Base-by-base conservation (phyloP, 1,140 invertebrate genomes). In the Euwallacea similis region DNA sequence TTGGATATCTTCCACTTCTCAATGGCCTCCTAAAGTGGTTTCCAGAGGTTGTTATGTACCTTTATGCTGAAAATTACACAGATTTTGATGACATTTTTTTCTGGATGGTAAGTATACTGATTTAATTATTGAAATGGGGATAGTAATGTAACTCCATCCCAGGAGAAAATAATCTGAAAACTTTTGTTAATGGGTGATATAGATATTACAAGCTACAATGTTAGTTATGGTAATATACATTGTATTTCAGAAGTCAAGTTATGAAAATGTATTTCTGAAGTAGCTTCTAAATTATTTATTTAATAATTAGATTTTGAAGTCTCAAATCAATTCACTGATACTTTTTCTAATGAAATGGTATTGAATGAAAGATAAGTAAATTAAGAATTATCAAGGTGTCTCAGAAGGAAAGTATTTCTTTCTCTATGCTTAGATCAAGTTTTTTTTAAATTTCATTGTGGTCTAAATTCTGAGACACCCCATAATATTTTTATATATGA, bases 1-100 rank as follows among this genome's bases (percentile, higher is more conserved):
- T 97, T 76, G 94, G 94, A 43, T 85, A 95, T 73, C 83, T 91
- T 43, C 95, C 96, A 8, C 81, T 97, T 11, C 69, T 95, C 6
- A 95, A 93, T 83, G 95, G 90, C 58, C 83, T 91, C 46, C 78
- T 90, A 67, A 92, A 93, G 81, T 95, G 96, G 81, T 92, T 93
- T 72, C 85, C 87, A 55, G 94, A 98, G 80, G 88, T 95, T n/a
- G 91, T 88, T 86, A 86, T 85, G 13, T 97, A 94, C 78, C 81
- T 95, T 7, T 87, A 88, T 11, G 85, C 87, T 74, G 89, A 89
- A 63, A 84, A 86, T 43, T 11, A 66, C 15, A 41, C 42, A 41
- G 53, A 42, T 9, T 6, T 63, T 16, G 16, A 42, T 21, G 15
- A 65, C 46, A 13, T 73, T 7, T 10, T 47, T 10, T 70, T 46